Conservation (phyloP, 1,140 invertebrate genomes). For the Drosophila biarmipes region DNA sequence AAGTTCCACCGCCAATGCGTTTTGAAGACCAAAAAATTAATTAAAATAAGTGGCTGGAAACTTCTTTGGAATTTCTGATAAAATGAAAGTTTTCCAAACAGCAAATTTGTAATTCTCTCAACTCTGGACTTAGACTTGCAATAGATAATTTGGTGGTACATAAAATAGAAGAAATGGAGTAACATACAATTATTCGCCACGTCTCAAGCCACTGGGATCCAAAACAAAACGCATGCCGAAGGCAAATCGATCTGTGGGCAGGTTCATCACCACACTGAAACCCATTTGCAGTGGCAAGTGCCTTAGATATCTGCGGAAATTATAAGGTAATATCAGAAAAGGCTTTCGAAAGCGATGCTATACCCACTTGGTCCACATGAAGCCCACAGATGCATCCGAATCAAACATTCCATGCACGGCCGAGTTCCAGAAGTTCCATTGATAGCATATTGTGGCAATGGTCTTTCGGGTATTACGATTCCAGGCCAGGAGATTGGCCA, state of each 20-base stretch:
- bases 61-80: background rate
- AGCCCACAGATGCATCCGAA: slow-evolving; percentile 78
- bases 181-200: slow-evolving; percentile 46
- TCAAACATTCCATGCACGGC: slow-evolving; percentile 74
- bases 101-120: slow-evolving; percentile 33
- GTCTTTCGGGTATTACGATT: slow-evolving; percentile 71
- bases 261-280: slow-evolving; percentile 72
- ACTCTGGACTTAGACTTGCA: slow-evolving; percentile 24
- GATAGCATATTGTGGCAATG: slow-evolving; percentile 75
- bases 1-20: slow-evolving; percentile 36
- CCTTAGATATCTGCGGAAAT: slow-evolving; percentile 45
- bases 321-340: background rate
- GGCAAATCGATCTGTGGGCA: slow-evolving; percentile 72
- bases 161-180: slow-evolving; percentile 35
- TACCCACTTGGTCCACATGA: slow-evolving; percentile 75
- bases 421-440: slow-evolving; percentile 77
- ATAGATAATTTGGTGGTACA: slow-evolving; percentile 57
- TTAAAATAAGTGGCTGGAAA: slow-evolving; percentile 18
- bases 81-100: slow-evolving; percentile 19
- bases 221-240: slow-evolving; percentile 76
- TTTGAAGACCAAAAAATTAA: slow-evolving; percentile 28
- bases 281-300: slow-evolving; percentile 69
- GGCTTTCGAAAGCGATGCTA: background rate
- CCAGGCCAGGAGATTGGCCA: slow-evolving; percentile 77
- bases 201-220: slow-evolving; percentile 70